phyloP scores from a whole-genome alignment of 2,797 vertebrate genomes.

The Onychomys arenicola region DNA sequence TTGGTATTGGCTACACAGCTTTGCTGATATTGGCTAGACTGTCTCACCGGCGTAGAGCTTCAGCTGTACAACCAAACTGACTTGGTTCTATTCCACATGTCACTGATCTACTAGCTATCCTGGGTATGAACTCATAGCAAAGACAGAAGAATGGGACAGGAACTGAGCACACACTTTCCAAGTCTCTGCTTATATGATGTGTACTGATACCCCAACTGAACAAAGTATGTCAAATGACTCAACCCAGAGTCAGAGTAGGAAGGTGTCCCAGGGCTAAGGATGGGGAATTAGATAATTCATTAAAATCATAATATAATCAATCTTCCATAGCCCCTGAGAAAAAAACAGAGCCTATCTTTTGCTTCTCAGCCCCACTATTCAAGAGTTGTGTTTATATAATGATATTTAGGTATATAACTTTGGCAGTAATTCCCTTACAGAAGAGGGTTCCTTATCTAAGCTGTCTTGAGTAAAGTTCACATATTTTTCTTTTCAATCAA shows the following conservation, averaged over 20 bases:
- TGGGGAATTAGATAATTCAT: neutral
- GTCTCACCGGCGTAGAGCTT: neutral
- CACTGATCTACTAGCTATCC: neutral
- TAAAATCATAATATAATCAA: neutral
- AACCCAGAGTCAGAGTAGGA: neutral
- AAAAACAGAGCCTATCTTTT: neutral
- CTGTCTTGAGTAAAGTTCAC: constrained; percentile 16
- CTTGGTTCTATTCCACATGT: neutral
- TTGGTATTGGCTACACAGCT: neutral
- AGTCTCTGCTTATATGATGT: neutral
- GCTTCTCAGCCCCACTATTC: neutral
- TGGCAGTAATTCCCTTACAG: constrained; percentile 19
- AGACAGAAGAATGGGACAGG: neutral
- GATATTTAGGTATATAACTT: neutral
- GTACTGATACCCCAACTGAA: neutral
- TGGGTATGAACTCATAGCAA: constrained; percentile 9
- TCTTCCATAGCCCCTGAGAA: constrained; percentile 22
- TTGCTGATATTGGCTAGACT: constrained; percentile 1
- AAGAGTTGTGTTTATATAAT: constrained; percentile 10
- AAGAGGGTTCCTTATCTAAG: constrained; percentile 1
- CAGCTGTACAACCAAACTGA: neutral
- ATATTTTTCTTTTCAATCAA: constrained; percentile 28
- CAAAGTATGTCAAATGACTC: constrained; percentile 54
- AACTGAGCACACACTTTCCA: constrained; percentile 7
- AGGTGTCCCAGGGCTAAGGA: neutral